Evolutionary conservation across 2,888 invertebrate genomes (phyloP).

Genomic region (Caenorhabditis sp.): DNA sequence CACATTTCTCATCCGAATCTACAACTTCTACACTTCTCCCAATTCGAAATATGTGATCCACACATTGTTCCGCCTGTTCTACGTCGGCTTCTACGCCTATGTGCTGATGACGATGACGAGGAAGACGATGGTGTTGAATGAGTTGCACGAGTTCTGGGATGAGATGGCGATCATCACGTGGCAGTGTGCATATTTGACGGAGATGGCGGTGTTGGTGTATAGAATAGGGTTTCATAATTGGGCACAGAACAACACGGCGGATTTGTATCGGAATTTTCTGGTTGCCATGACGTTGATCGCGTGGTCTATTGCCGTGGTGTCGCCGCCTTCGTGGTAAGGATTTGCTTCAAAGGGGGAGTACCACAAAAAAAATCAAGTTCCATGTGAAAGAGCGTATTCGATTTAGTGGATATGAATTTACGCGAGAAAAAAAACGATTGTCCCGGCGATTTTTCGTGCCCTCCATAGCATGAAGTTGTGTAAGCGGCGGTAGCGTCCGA

Average conservation of each 20-base stretch:
- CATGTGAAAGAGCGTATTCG: too few species aligned
- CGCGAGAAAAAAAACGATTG: too few species aligned
- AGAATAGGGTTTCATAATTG: constrained; percentile 35
- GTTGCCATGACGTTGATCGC: constrained; percentile 34
- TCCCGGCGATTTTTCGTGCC: too few species aligned
- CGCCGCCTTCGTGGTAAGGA: constrained; percentile 23
- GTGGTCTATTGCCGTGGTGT: constrained; percentile 33
- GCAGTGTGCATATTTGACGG: constrained; percentile 42
- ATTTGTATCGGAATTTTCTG: constrained; percentile 37
- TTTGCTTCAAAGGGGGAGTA: too few species aligned
- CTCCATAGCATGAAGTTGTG: too few species aligned
- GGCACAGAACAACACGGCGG: constrained; percentile 33
- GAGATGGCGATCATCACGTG: constrained; percentile 40
- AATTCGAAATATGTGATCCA: constrained; percentile 43
- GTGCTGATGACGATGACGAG: constrained; percentile 43
- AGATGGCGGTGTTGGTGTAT: constrained; percentile 38
- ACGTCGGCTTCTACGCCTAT: constrained; percentile 39
- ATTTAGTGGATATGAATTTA: too few species aligned
- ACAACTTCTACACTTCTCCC: constrained; percentile 45
- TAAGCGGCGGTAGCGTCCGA: too few species aligned
- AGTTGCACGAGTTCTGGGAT: constrained; percentile 39
- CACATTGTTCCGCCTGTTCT: constrained; percentile 37
- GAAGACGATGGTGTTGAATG: constrained; percentile 36
- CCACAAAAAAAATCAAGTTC: too few species aligned
- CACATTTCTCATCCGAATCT: constrained; percentile 34